Evolutionary conservation across 2,113 vertebrate species (phyloP).

Genomic region (Motacilla tschutschensis): DNA sequence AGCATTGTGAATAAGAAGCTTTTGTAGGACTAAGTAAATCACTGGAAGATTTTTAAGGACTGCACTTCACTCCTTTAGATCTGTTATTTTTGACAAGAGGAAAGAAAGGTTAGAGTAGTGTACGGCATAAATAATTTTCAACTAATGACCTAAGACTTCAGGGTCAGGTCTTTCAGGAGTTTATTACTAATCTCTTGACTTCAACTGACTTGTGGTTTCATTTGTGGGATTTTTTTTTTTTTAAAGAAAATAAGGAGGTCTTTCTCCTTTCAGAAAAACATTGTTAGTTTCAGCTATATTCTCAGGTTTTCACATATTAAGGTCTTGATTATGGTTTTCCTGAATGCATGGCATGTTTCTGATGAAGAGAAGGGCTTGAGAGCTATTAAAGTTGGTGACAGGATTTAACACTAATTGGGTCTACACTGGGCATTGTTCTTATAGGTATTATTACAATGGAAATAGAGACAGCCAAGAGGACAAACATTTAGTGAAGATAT

Average conservation of each 20-base stretch:
- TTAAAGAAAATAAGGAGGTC: not conserved
- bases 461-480: not conserved
- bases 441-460: not conserved
- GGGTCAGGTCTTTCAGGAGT: constrained; percentile 8
- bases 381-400: not conserved
- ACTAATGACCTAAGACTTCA: constrained; percentile 27
- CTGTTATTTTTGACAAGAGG: constrained; percentile 10
- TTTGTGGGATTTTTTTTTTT: not conserved
- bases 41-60: not conserved
- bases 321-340: not conserved
- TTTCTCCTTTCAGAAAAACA: not conserved
- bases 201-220: not conserved
- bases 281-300: not conserved
- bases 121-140: constrained; percentile 48
- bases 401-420: not conserved
- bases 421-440: not conserved
- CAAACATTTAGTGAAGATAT: not conserved
- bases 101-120: constrained; percentile 1
- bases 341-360: not conserved
- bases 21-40: not conserved
- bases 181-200: constrained; percentile 34
- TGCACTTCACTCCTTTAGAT: not conserved
- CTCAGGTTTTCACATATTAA: not conserved
- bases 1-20: not conserved
- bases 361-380: not conserved